Evolutionary conservation across 2,888 invertebrate species (phyloP).

Genomic region (Malthinus seriepunctatus): DNA sequence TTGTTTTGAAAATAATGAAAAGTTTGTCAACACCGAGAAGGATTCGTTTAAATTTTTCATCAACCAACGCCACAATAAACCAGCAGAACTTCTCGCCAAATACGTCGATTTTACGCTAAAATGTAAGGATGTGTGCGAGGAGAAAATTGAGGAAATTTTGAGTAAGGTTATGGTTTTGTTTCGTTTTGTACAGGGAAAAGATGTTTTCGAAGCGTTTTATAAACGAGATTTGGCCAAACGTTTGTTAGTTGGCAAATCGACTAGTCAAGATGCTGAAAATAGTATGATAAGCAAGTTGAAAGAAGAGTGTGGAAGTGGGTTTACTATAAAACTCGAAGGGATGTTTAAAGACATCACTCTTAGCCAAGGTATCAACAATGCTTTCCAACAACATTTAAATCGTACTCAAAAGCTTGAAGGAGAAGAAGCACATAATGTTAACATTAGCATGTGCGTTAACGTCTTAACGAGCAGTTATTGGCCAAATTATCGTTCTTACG

Average conservation of each 20-base stretch:
- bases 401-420: slow-evolving; percentile 29
- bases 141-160: slow-evolving; percentile 88
- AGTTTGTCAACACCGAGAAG: slow-evolving; percentile 87
- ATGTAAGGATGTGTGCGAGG: slow-evolving; percentile 94
- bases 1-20: slow-evolving; percentile 89
- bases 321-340: slow-evolving; percentile 96
- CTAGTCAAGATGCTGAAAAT: slow-evolving; percentile 98
- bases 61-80: slow-evolving; percentile 94
- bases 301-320: slow-evolving; percentile 97
- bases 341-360: slow-evolving; percentile 99
- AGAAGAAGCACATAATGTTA: slow-evolving; percentile 39
- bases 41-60: slow-evolving; percentile 97
- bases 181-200: slow-evolving; percentile 97
- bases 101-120: slow-evolving; percentile 94
- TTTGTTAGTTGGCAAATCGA: slow-evolving; percentile 92
- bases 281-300: slow-evolving; percentile 97
- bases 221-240: slow-evolving; percentile 97
- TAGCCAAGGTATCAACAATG: slow-evolving; percentile 90
- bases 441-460: slow-evolving; percentile 86
- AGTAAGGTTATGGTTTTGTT: slow-evolving; percentile 98
- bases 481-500: slow-evolving; percentile 92
- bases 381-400: slow-evolving; percentile 78
- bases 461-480: slow-evolving; percentile 98
- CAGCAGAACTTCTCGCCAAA: slow-evolving; percentile 97
- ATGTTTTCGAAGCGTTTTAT: slow-evolving; percentile 99